phyloP scores from a whole-genome alignment of 2,797 vertebrate genomes.

The Peromyscus eremicus region DNA sequence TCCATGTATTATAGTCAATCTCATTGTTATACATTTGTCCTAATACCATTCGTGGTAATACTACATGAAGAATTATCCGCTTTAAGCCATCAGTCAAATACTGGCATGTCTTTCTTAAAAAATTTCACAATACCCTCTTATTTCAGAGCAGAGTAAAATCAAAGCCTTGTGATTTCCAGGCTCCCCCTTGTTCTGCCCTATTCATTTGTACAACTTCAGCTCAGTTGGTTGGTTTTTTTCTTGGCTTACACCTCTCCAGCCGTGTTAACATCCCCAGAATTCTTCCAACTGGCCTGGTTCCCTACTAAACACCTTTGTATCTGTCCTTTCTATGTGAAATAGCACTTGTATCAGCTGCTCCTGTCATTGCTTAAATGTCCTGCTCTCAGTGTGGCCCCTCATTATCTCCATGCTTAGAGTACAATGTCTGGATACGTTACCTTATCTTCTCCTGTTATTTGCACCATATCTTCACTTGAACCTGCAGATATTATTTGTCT shows the following conservation, averaged over 20 bases:
- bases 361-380: neutral
- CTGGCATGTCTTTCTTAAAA: neutral
- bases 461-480: neutral
- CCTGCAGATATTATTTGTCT: neutral
- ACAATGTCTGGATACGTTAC: neutral
- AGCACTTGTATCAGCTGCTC: neutral
- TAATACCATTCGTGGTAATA: neutral
- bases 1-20: neutral
- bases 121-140: neutral
- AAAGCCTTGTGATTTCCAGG: neutral
- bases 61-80: neutral
- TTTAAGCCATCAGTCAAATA: neutral
- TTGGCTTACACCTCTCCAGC: neutral
- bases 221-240: neutral
- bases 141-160: neutral
- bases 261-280: neutral
- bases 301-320: neutral
- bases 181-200: neutral
- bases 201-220: neutral
- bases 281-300: neutral
- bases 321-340: neutral
- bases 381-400: neutral
- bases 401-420: neutral
- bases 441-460: neutral
- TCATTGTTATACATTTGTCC: neutral